Evolutionary conservation across 2,888 invertebrate species (phyloP), one percentile per base, ranked within the genome.

Genomic region (Sipha maydis): DNA sequence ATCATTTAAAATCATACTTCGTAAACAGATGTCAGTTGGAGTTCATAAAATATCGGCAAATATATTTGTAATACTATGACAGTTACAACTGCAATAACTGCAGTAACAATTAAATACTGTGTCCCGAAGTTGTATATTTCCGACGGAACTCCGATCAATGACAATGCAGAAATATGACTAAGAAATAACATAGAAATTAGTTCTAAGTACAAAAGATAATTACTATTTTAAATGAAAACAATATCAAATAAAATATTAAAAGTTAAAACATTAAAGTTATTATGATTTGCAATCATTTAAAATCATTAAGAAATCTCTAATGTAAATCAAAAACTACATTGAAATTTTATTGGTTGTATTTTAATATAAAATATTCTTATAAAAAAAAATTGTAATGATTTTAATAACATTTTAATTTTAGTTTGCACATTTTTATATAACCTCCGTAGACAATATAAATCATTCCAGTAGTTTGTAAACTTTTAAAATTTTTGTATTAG

Each of bases 151-250:
- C 95, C 96, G 89, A 96, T 92, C 88, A 95, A 92, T 41, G 95
- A 94, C 89, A 96, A 95, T 4, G 95, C 95, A 56, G 95, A 95
- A 90, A 95, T 94, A 91, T 95, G 95, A 92, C 95, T 96, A 92
- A n/a, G 90, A 91, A 48, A 41, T 14, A 48, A 61, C 17, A 71
- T 71, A 28, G 0, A 17, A 31, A 31, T 71, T 71, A 17, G 5
- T 54, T 31, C n/a, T 0, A 71, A n/a, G 67, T 28, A 61, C 8
- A 25, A 61, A 61, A 61, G 5, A 25, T 25, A 25, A 25, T 7
- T 21, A 25, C 31, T 17, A 7, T 21, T 5, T 25, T 25, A 61
- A 25, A 61, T 8, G 2, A 61, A 21, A 25, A 5, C 5, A 61
- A 5, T 8, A 61, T 25, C 48, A 48, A 14, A 48, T 14, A 48